These are phyloP conservation scores for Anthonomus grandis DNA, from an alignment of 1,140 invertebrate genomes.

Conservation along the genomic window DNA sequence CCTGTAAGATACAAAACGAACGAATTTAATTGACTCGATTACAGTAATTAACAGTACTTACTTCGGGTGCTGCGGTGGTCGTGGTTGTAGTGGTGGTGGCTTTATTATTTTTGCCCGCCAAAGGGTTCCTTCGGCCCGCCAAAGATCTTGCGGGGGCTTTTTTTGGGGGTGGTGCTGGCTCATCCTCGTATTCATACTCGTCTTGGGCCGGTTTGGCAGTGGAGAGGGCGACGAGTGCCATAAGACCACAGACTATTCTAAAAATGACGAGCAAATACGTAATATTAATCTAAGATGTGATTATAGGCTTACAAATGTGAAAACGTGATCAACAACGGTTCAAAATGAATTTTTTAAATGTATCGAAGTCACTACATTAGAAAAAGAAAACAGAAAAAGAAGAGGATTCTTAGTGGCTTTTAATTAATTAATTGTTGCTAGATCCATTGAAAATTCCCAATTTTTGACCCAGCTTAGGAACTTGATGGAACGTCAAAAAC, in stretches of 20 bases:
- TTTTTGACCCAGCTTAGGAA: no score
- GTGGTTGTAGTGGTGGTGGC: constrained; percentile 37
- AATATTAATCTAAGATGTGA: not conserved
- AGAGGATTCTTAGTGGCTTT: not conserved
- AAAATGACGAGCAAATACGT: not conserved
- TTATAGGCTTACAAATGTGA: no score
- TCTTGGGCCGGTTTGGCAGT: constrained; percentile 41
- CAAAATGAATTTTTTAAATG: not conserved
- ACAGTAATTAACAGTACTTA: constrained; percentile 9
- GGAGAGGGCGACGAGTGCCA: constrained; percentile 35
- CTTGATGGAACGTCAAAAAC: no score
- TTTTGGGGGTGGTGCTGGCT: constrained; percentile 40
- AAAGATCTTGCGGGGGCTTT: constrained; percentile 35
- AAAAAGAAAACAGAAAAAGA: not conserved
- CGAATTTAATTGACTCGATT: not conserved
- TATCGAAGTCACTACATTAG: not conserved
- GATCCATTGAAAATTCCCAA: no score
- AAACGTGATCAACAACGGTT: no score
- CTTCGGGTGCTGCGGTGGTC: constrained; percentile 29
- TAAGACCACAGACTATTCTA: constrained; percentile 37
- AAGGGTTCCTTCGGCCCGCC: constrained; percentile 39
- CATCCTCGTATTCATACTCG: constrained; percentile 44
- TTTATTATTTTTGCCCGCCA: constrained; percentile 34
- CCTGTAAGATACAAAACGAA: no score
- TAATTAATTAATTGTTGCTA: not conserved